These are phyloP conservation scores for Rhea americana DNA, from an alignment of 2,113 vertebrate genomes.

Conservation along the genomic window DNA sequence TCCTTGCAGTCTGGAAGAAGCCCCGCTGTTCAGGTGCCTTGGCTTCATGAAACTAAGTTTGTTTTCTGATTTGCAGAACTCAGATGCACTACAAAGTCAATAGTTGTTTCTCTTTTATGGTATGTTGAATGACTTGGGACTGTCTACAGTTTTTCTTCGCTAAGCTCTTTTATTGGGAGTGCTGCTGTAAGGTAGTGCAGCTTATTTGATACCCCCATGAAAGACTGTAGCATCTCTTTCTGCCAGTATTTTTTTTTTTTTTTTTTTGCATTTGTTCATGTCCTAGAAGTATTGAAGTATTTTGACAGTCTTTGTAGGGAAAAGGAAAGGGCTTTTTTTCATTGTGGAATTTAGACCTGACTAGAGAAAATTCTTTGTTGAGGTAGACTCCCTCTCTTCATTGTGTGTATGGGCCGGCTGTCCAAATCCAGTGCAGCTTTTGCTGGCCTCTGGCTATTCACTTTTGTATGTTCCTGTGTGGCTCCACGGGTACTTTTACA, in stretches of 20 bases:
- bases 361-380: not conserved
- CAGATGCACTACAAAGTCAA: not conserved
- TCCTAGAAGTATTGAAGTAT: not conserved
- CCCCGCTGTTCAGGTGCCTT: not conserved
- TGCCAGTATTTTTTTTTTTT: not conserved
- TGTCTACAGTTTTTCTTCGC: slow-evolving; percentile 45
- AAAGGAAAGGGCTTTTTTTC: not conserved
- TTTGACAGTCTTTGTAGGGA: not conserved
- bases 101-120: slow-evolving; percentile 9
- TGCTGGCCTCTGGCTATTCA: not conserved
- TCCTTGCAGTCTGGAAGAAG: not conserved
- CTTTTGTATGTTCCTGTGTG: fast-evolving
- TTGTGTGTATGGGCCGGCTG: not conserved
- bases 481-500: fast-evolving
- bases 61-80: not conserved
- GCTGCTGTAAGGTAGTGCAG: slow-evolving; percentile 42
- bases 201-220: slow-evolving; percentile 49
- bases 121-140: slow-evolving; percentile 49
- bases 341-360: not conserved
- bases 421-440: not conserved
- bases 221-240: not conserved
- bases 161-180: slow-evolving; percentile 44
- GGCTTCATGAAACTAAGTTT: not conserved
- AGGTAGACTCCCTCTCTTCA: not conserved
- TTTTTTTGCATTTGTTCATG: not conserved